phyloP scores from a whole-genome alignment of 2,888 invertebrate genomes.

The Tromatobia lineatoria region DNA sequence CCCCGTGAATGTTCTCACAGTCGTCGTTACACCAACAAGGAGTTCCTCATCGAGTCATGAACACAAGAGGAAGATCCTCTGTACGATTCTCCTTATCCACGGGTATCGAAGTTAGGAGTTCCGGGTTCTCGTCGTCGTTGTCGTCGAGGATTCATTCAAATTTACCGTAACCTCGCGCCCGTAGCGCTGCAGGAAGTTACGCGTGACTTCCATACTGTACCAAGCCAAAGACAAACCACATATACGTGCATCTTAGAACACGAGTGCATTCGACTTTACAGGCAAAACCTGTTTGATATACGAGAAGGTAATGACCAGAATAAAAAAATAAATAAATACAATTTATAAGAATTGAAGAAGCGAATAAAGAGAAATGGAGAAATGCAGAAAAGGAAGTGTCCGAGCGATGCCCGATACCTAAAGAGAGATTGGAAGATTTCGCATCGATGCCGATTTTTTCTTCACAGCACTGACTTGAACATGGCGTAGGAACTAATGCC shows the following conservation, averaged over 20 bases:
- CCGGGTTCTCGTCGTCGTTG: constrained; percentile 59
- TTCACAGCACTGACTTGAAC: constrained; percentile 42
- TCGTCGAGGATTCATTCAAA: constrained; percentile 62
- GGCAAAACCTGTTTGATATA: constrained; percentile 48
- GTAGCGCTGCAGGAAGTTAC: constrained; percentile 45
- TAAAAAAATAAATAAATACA: constrained; percentile 13
- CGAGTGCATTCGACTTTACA: constrained; percentile 4
- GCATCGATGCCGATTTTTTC: constrained; percentile 65
- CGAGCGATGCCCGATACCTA: constrained; percentile 1
- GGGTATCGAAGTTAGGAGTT: constrained; percentile 55
- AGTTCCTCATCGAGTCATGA: background rate
- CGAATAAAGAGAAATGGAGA: constrained; percentile 14
- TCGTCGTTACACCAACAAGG: background rate
- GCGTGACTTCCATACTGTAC: constrained; percentile 32
- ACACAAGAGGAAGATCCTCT: constrained; percentile 41
- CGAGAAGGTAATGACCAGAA: constrained; percentile 32
- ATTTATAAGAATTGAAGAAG: constrained; percentile 30
- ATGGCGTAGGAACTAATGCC: constrained; percentile 76
- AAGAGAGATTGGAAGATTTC: constrained; percentile 40
- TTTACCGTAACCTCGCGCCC: constrained; percentile 63
- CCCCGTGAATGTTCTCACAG: background rate
- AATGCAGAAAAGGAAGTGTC: constrained; percentile 29
- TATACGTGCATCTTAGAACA: background rate
- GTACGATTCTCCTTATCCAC: constrained; percentile 59
- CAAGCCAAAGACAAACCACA: constrained; percentile 15